phyloP scores from a whole-genome alignment of 2,888 invertebrate genomes.

The Apomyelois bistriatella region DNA sequence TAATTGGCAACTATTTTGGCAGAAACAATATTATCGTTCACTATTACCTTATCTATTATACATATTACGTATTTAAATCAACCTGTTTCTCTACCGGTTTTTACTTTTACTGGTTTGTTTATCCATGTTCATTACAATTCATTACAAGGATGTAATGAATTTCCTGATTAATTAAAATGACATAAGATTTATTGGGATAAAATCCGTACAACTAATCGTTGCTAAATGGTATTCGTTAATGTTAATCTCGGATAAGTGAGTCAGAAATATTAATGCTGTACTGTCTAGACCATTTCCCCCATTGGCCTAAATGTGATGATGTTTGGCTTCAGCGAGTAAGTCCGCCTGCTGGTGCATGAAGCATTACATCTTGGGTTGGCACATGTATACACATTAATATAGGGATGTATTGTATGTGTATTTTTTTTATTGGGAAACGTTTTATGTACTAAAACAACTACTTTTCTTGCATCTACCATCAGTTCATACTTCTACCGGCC shows the following conservation, averaged over 20 bases:
- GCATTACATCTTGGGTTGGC: not conserved
- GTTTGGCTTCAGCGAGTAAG: not conserved
- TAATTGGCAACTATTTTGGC: not conserved
- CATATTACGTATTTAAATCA: too few relatives aligned
- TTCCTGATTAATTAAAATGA: not conserved
- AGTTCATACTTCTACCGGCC: too few relatives aligned
- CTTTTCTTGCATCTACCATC: too few relatives aligned
- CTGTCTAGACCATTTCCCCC: slow-evolving; percentile 5
- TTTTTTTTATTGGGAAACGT: not conserved
- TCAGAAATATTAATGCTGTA: not conserved
- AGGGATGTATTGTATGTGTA: not conserved
- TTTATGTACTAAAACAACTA: too few relatives aligned
- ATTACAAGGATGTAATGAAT: not conserved
- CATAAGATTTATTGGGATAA: not conserved
- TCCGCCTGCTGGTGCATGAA: slow-evolving; percentile 7
- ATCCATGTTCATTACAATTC: not conserved
- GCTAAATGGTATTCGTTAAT: not conserved
- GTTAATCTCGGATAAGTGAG: not conserved
- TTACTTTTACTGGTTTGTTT: not conserved
- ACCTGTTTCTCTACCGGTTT: not conserved
- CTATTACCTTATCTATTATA: too few relatives aligned
- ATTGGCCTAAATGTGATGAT: slow-evolving; percentile 5
- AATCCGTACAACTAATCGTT: not conserved
- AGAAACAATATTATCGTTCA: too few relatives aligned
- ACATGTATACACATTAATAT: slow-evolving; percentile 15